Evolutionary conservation across 2,888 invertebrate species (phyloP).

Genomic region (Parnassius orleans): DNA sequence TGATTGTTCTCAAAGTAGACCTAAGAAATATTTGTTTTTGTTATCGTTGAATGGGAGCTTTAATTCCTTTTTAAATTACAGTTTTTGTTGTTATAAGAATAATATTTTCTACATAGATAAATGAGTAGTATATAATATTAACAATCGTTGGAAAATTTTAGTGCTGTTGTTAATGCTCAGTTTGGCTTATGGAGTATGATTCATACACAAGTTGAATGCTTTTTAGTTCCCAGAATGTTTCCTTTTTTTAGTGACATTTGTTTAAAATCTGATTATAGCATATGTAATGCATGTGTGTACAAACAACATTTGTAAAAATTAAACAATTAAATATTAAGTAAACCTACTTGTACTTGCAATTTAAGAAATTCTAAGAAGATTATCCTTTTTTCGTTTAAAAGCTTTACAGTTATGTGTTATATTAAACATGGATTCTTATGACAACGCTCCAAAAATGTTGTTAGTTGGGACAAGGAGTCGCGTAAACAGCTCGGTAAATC

Average conservation of each 20-base stretch:
- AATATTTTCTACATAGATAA: neutral
- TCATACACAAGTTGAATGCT: too few species aligned
- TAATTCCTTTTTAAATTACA: constrained; percentile 9
- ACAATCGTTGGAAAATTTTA: too few species aligned
- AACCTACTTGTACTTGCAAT: too few species aligned
- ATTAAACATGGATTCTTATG: constrained; percentile 62
- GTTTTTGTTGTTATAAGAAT: neutral
- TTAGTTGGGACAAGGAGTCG: constrained; percentile 59
- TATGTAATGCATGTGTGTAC: too few species aligned
- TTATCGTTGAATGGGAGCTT: constrained; percentile 21
- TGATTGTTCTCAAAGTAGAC: constrained; percentile 47
- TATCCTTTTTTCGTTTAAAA: constrained; percentile 18
- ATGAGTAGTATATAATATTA: neutral
- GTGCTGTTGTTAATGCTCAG: too few species aligned
- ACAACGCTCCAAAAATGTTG: constrained; percentile 67
- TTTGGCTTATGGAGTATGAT: too few species aligned
- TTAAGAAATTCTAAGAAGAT: constrained; percentile 12
- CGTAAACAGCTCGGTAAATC: constrained; percentile 78
- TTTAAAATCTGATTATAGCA: too few species aligned
- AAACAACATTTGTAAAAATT: too few species aligned
- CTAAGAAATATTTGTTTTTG: constrained; percentile 58
- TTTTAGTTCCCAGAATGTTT: too few species aligned
- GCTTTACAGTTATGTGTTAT: constrained; percentile 53
- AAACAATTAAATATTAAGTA: too few species aligned
- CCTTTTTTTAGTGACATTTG: too few species aligned